phyloP scores from a whole-genome alignment of 2,888 invertebrate species.

The Deladenus siricidicola region DNA sequence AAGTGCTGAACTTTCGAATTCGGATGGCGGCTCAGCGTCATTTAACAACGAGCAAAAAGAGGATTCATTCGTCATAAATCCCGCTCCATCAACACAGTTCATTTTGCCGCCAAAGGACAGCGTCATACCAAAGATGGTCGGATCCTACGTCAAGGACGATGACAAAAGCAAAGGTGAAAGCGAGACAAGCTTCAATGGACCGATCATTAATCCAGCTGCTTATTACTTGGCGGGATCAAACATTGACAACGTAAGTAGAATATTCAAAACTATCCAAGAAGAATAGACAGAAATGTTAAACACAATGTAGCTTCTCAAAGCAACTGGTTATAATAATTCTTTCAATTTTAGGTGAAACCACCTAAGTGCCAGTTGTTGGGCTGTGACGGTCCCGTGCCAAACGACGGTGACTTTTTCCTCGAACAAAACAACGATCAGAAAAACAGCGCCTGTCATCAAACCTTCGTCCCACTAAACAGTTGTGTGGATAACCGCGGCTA shows the following conservation, averaged over 20 bases:
- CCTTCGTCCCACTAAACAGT: constrained; percentile 44
- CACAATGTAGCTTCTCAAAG: neutral
- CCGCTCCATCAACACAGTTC: neutral
- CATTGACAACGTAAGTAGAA: constrained; percentile 30
- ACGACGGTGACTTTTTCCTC: constrained; percentile 38
- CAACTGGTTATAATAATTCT: neutral
- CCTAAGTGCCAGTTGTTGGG: constrained; percentile 44
- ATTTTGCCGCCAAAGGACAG: constrained; percentile 14
- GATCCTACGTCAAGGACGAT: constrained; percentile 8
- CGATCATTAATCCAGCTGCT: constrained; percentile 43
- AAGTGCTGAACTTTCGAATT: neutral
- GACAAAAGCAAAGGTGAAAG: neutral
- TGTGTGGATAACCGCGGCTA: constrained; percentile 38
- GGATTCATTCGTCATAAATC: neutral
- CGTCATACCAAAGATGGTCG: constrained; percentile 26
- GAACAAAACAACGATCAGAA: constrained; percentile 9
- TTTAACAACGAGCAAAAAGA: neutral
- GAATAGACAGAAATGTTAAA: neutral
- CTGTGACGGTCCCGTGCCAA: constrained; percentile 45
- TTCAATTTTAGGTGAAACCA: constrained; percentile 24
- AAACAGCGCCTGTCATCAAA: constrained; percentile 36
- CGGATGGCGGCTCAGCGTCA: neutral
- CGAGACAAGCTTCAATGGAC: neutral
- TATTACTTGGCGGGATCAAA: constrained; percentile 40
- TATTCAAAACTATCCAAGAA: neutral